These are phyloP conservation scores for human (Homo sapiens) DNA, from an alignment of 2,113 vertebrate genomes.

Conservation along the genomic window GRCh38 chr5:4440001-4440500, in stretches of 20 bases:
- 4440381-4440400: no score
- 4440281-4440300: no score
- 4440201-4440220: background rate
- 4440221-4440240: fast-evolving
- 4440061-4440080: background rate
- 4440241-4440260: background rate
- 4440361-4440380: background rate
- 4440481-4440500: background rate
- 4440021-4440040: background rate
- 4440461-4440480: background rate
- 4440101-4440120: background rate
- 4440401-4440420: background rate
- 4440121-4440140: background rate
- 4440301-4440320: background rate
- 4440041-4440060: background rate
- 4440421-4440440: fast-evolving
- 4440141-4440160: background rate
- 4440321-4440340: background rate
- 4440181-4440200: no score
- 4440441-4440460: no score
- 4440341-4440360: background rate
- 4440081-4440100: background rate
- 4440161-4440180: background rate
- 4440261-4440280: background rate
- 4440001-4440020: background rate